Percentiles rank a stretch among this genome's conserved stretches.
Conservation (phyloP, 2,113 vertebrate genomes). For the Anoura caudifer region DNA sequence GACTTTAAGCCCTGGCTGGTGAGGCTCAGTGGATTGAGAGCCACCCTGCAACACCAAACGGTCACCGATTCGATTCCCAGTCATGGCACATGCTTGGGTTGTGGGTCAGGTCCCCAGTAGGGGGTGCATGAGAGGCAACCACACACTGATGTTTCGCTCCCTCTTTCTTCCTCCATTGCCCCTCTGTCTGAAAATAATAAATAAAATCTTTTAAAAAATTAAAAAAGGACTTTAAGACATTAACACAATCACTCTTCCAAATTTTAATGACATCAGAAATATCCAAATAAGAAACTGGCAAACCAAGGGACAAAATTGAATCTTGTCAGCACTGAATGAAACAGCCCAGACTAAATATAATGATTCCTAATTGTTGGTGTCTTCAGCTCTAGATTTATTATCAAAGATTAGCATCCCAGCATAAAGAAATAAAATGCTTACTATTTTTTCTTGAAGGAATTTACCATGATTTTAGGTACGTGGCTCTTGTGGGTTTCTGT, state of each 20-base stretch:
- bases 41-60: too few relatives aligned
- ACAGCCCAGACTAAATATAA: not conserved
- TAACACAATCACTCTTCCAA: not conserved
- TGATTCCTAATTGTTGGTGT: not conserved
- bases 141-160: too few relatives aligned
- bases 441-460: not conserved
- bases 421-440: conserved; percentile 12
- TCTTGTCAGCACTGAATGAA: not conserved
- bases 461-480: not conserved
- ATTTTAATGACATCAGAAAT: not conserved
- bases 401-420: not conserved
- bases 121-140: too few relatives aligned
- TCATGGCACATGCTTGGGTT: too few relatives aligned
- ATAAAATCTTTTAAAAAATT: too few relatives aligned
- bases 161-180: too few relatives aligned
- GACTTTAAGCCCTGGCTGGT: too few relatives aligned
- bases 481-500: not conserved
- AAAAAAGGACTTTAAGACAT: not conserved
- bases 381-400: not conserved
- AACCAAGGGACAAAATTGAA: not conserved
- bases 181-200: too few relatives aligned
- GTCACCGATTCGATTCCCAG: too few relatives aligned
- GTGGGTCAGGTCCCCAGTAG: too few relatives aligned
- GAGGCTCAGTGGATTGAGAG: too few relatives aligned
- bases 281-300: conserved; percentile 11